Conservation (phyloP, 2,797 vertebrate species). For the Macrochelys suwanniensis region DNA sequence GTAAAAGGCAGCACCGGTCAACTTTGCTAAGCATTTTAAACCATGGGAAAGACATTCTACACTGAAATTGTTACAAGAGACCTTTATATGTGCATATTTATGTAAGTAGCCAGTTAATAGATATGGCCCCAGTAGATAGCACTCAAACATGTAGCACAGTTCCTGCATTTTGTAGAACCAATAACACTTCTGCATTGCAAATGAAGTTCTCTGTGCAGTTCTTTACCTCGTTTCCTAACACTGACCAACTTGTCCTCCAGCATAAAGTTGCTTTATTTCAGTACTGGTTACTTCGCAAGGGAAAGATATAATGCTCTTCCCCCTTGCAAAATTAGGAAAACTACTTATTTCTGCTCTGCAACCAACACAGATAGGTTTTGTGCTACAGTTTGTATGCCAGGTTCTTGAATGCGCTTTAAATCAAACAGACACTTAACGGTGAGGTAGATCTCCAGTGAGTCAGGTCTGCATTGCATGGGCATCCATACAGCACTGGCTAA, state of each 20-base stretch:
- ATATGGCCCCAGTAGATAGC: neutral
- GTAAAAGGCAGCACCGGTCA: neutral
- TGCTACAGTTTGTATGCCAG: no score
- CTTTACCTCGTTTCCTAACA: neutral
- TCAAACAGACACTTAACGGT: no score
- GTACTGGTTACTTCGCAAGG: neutral
- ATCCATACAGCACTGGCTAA: no score
- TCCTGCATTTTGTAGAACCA: neutral
- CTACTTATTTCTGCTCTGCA: neutral
- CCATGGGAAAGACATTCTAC: neutral
- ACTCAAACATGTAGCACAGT: neutral
- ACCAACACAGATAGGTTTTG: neutral
- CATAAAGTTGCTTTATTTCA: neutral
- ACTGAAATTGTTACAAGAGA: constrained; percentile 2
- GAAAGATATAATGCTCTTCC: neutral
- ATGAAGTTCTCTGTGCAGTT: neutral
- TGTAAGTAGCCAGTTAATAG: neutral
- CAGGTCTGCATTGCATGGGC: no score
- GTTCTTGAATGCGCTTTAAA: no score
- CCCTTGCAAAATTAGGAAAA: neutral
- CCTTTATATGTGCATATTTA: neutral
- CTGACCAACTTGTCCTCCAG: neutral
- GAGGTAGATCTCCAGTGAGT: no score
- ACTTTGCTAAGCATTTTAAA: neutral
- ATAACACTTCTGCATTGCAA: neutral